phyloP scores from a whole-genome alignment of 2,797 vertebrate genomes.

The Molothrus aeneus region DNA sequence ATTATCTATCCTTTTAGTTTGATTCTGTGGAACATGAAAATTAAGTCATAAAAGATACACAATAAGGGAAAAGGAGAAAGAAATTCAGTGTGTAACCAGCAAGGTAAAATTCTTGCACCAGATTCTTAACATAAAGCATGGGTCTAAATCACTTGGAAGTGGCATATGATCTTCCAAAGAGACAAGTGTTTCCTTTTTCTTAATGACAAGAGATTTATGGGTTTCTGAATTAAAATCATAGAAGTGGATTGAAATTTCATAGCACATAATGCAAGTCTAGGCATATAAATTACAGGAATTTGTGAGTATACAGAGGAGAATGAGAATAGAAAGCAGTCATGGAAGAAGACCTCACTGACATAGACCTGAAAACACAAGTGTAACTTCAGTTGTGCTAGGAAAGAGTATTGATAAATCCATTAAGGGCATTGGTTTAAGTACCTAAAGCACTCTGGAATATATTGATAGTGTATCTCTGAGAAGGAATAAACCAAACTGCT shows the following conservation, averaged over 20 bases:
- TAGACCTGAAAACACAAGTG: background rate
- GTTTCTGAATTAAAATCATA: background rate
- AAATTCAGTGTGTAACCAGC: background rate
- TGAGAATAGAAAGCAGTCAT: background rate
- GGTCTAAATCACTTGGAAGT: background rate
- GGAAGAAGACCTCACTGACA: fast-evolving
- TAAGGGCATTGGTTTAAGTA: background rate
- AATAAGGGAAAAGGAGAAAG: background rate
- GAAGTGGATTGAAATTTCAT: background rate
- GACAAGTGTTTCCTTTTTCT: background rate
- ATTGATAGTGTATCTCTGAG: background rate
- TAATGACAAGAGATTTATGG: background rate
- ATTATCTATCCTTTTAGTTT: background rate
- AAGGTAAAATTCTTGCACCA: background rate
- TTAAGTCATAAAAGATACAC: background rate
- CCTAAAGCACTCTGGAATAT: background rate
- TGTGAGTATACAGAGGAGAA: background rate
- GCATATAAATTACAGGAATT: background rate
- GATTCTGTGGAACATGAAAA: background rate
- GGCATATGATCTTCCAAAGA: background rate
- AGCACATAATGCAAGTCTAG: background rate
- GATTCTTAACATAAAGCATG: background rate
- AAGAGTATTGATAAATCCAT: background rate
- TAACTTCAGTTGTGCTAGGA: background rate
- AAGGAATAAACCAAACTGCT: background rate